Conservation (phyloP, 2,113 vertebrate genomes). For the Lontra canadensis region DNA sequence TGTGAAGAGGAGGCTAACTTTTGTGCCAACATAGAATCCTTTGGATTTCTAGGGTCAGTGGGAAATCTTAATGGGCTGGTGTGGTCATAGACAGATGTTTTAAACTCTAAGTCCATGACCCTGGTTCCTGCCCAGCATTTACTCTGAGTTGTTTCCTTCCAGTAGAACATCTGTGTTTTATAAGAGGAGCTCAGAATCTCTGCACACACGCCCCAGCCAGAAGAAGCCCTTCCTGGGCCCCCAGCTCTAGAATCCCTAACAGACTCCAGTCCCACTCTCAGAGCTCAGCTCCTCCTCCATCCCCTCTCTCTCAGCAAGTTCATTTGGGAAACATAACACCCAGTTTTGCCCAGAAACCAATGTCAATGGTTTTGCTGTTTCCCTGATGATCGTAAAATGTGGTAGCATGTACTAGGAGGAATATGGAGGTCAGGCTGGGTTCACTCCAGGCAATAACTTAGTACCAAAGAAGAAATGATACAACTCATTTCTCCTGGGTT, state of each 20-base stretch:
- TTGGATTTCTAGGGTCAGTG: slow-evolving; percentile 66
- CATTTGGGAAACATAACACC: neutral
- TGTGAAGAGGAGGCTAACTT: slow-evolving; percentile 34
- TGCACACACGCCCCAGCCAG: neutral
- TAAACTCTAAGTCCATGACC: slow-evolving; percentile 72
- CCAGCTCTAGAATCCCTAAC: slow-evolving; percentile 63
- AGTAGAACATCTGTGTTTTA: slow-evolving; percentile 69
- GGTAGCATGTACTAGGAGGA: neutral
- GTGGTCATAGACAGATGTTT: slow-evolving; percentile 74
- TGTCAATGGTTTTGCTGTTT: neutral
- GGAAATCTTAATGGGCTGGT: slow-evolving; percentile 67
- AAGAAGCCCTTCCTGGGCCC: slow-evolving; percentile 61
- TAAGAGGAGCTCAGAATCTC: slow-evolving; percentile 63
- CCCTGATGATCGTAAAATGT: neutral
- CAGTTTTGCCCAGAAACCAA: neutral
- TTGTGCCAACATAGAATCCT: slow-evolving; percentile 55
- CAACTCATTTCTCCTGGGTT: neutral
- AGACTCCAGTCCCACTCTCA: slow-evolving; percentile 8
- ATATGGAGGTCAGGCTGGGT: neutral
- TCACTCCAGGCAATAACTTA: neutral
- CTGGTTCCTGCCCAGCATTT: slow-evolving; percentile 58
- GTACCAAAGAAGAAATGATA: neutral
- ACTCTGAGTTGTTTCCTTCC: slow-evolving; percentile 62
- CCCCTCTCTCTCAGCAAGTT: slow-evolving; percentile 3
- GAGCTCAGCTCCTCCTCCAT: neutral